Evolutionary conservation across 1,140 invertebrate genomes (phyloP).

Genomic region (Drosophila suzukii): DNA sequence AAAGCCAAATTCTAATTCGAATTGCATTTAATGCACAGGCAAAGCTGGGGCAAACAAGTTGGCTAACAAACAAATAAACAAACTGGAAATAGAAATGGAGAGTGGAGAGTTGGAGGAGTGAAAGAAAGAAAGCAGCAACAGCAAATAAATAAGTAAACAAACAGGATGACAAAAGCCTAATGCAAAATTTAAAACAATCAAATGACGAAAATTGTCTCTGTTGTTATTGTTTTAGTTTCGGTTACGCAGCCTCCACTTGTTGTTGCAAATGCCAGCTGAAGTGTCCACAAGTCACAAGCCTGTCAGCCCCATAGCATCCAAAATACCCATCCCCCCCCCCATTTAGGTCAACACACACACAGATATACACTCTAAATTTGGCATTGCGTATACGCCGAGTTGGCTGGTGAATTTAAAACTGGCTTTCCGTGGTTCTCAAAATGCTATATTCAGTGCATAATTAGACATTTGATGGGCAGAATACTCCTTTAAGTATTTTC

Average conservation of each 20-base stretch:
- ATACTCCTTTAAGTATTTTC: neutral
- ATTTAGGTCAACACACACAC: constrained; percentile 4
- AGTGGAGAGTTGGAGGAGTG: neutral
- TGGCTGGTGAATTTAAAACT: constrained; percentile 2
- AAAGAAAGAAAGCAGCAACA: neutral
- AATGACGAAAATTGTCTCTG: constrained; percentile 27
- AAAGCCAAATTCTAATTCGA: constrained; percentile 49
- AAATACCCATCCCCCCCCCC: too few species aligned
- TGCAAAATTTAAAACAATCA: constrained; percentile 55
- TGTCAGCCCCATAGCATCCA: constrained; percentile 12
- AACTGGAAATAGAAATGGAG: constrained; percentile 9
- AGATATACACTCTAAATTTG: neutral
- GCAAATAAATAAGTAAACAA: constrained; percentile 35
- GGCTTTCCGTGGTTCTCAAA: neutral
- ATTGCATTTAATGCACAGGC: constrained; percentile 46
- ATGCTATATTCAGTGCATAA: constrained; percentile 8
- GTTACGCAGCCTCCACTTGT: constrained; percentile 6
- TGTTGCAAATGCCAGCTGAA: constrained; percentile 29
- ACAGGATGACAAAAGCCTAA: constrained; percentile 32
- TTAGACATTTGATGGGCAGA: constrained; percentile 26
- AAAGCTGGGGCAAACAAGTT: constrained; percentile 21
- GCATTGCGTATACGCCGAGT: constrained; percentile 34
- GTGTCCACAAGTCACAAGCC: constrained; percentile 36
- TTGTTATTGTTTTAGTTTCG: constrained; percentile 25
- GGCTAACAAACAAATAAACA: constrained; percentile 36